A percentile compares a stretch with the other conserved stretches of the same genome.
phyloP scores from a whole-genome alignment of 2,797 vertebrate species.

The Zonotrichia albicollis region DNA sequence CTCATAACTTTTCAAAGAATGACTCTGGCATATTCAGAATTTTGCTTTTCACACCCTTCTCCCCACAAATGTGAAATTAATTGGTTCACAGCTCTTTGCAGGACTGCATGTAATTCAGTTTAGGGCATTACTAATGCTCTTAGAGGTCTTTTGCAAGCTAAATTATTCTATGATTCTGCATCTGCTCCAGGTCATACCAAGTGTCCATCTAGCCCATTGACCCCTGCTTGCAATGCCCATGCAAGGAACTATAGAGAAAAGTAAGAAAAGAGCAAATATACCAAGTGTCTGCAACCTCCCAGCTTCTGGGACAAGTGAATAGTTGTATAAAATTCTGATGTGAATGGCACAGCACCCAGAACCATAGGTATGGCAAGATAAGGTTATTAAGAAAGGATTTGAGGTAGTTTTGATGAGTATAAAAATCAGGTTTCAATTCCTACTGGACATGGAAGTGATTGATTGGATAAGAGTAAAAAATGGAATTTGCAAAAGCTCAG shows the following conservation, averaged over 20 bases:
- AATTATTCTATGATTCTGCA: background rate
- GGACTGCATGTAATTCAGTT: background rate
- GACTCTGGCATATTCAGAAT: background rate
- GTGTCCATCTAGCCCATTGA: background rate
- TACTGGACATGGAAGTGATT: background rate
- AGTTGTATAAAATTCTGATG: background rate
- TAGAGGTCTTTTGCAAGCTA: background rate
- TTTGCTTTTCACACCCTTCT: background rate
- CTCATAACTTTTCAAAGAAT: background rate
- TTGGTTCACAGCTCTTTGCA: background rate
- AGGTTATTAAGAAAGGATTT: background rate
- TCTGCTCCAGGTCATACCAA: background rate
- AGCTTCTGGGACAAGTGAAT: background rate
- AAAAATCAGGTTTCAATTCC: background rate
- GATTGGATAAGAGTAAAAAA: background rate
- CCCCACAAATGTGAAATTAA: background rate
- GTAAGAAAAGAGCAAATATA: background rate
- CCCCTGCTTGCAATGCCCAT: background rate
- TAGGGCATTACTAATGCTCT: background rate
- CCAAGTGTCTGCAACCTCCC: background rate
- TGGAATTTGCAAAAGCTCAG: background rate
- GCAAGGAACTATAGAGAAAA: background rate
- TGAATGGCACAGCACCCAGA: background rate
- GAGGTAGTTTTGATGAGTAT: background rate
- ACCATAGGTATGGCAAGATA: background rate